A percentile compares a stretch with the other conserved stretches of the same genome.
These are phyloP conservation scores for Ichneumon xanthorius DNA, from an alignment of 2,888 invertebrate genomes.

Conservation along the genomic window DNA sequence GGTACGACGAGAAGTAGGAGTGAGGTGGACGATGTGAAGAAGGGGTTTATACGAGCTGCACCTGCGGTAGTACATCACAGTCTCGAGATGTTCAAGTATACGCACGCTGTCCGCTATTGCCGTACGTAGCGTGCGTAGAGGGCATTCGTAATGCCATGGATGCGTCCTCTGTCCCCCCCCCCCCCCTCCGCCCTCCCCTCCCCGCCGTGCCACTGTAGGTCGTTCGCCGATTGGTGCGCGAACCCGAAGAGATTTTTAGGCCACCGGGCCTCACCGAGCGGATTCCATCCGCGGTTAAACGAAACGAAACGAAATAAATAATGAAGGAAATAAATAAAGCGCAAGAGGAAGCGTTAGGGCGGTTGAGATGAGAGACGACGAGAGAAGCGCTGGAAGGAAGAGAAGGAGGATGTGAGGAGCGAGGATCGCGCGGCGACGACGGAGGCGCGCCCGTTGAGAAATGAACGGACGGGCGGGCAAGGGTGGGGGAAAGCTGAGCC, in stretches of 20 bases:
- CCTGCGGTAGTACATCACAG: constrained; percentile 67
- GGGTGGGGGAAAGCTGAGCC: constrained; percentile 22
- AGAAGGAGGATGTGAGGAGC: constrained; percentile 8
- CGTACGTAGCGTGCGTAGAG: constrained; percentile 64
- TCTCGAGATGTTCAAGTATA: constrained; percentile 30
- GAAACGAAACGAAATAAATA: constrained; percentile 53
- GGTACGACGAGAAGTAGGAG: neutral
- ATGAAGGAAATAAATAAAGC: constrained; percentile 33
- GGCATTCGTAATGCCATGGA: constrained; percentile 64
- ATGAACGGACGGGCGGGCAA: constrained; percentile 29
- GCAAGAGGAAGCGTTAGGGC: constrained; percentile 20
- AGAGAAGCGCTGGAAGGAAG: neutral
- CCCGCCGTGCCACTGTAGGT: constrained; percentile 8
- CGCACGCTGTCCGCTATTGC: constrained; percentile 9
- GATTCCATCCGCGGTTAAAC: constrained; percentile 45
- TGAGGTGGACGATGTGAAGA: neutral
- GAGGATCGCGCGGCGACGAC: constrained; percentile 48
- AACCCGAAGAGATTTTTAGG: constrained; percentile 63
- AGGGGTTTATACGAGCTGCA: constrained; percentile 54
- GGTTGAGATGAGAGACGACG: constrained; percentile 22
- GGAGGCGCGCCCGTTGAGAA: constrained; percentile 58
- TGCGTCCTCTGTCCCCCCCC: constrained; percentile 44
- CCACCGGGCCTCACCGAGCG: constrained; percentile 57
- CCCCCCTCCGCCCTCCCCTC: neutral
- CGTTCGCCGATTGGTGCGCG: constrained; percentile 43